Conservation (phyloP, 2,888 invertebrate species). For the Trissolcus japonicus region DNA sequence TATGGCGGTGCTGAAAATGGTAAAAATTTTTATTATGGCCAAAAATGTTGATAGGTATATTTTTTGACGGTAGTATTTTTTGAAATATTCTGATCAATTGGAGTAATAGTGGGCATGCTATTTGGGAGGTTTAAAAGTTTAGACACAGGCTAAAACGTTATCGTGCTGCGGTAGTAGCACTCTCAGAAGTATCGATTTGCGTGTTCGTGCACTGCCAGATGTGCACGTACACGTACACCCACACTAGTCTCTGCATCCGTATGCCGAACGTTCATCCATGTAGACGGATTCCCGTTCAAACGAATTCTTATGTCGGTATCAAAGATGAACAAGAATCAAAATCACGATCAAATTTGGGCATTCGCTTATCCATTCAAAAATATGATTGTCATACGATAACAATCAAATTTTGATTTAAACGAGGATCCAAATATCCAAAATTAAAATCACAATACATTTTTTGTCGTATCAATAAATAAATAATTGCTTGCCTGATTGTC, state of each 20-base stretch:
- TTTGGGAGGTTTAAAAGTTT: conserved; percentile 55
- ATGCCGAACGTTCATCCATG: conserved; percentile 1
- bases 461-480: too few relatives aligned
- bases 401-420: not conserved
- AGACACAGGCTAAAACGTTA: conserved; percentile 55
- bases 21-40: too few relatives aligned
- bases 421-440: not conserved
- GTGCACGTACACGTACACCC: conserved; percentile 11
- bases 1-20: too few relatives aligned
- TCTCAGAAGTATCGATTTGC: conserved; percentile 53
- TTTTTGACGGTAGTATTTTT: too few relatives aligned
- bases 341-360: conserved; percentile 24
- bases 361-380: too few relatives aligned
- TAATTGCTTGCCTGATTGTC: too few relatives aligned
- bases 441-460: too few relatives aligned
- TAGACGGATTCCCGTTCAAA: conserved; percentile 29
- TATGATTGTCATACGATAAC: too few relatives aligned
- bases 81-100: conserved; percentile 20
- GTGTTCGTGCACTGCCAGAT: conserved; percentile 22
- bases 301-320: conserved; percentile 45
- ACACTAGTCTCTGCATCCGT: too few relatives aligned
- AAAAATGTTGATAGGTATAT: too few relatives aligned
- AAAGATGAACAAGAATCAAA: conserved; percentile 42
- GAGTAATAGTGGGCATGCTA: conserved; percentile 45
- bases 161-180: conserved; percentile 50